These are phyloP conservation scores for Martes martes DNA, from an alignment of 2,113 vertebrate species.

Conservation along the genomic window DNA sequence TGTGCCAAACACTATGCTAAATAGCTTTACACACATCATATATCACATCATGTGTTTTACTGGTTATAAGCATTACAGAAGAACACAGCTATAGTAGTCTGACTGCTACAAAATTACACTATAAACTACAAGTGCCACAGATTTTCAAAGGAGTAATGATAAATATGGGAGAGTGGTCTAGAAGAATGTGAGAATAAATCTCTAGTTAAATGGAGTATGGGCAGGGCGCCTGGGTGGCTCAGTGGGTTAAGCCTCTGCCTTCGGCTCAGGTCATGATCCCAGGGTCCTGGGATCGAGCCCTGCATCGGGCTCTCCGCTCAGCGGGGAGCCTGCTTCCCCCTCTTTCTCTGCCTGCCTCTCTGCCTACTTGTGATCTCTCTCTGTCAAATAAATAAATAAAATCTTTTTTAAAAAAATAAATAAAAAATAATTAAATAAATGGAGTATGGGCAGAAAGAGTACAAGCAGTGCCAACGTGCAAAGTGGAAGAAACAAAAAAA, in stretches of 20 bases:
- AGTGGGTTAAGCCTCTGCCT: too few relatives aligned
- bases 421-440: not conserved
- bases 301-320: too few relatives aligned
- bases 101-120: slow-evolving; percentile 7
- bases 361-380: too few relatives aligned
- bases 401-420: too few relatives aligned
- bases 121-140: not conserved
- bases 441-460: not conserved
- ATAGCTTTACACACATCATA: not conserved
- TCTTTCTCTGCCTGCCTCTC: too few relatives aligned
- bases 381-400: too few relatives aligned
- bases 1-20: not conserved
- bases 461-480: not conserved
- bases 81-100: not conserved
- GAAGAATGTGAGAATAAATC: not conserved
- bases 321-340: too few relatives aligned
- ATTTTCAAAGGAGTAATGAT: slow-evolving; percentile 5
- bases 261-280: too few relatives aligned
- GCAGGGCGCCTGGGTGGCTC: not conserved
- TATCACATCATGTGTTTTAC: not conserved
- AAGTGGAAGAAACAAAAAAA: not conserved
- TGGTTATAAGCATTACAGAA: not conserved
- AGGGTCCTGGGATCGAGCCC: too few relatives aligned
- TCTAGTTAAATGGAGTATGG: not conserved
- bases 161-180: not conserved